Conservation (phyloP, 2,797 vertebrate genomes). For the Trachops cirrhosus region DNA sequence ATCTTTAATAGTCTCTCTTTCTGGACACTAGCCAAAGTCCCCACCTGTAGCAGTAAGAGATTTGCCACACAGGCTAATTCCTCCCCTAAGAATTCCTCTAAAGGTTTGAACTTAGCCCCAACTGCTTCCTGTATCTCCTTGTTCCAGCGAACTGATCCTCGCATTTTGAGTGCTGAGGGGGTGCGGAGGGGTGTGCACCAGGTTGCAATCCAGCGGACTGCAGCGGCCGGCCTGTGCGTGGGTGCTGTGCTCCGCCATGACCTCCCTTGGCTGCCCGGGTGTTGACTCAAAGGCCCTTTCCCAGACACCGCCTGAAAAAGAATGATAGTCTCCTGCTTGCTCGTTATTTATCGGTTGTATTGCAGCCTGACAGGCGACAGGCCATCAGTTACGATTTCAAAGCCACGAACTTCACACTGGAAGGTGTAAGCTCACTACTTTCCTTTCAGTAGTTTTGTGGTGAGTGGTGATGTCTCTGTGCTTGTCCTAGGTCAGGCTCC, state of each 20-base stretch:
- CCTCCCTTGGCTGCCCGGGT: background rate
- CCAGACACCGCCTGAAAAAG: background rate
- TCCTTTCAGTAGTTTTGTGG: background rate
- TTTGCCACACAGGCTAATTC: constrained; percentile 30
- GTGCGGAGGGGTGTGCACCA: background rate
- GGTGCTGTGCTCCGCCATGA: background rate
- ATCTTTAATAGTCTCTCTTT: constrained; percentile 58
- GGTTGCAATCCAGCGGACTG: background rate
- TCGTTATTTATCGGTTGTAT: background rate
- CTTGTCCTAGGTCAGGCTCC: background rate
- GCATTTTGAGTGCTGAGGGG: background rate
- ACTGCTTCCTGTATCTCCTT: constrained; percentile 13
- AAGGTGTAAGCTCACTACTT: background rate
- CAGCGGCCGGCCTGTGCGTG: background rate
- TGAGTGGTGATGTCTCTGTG: background rate
- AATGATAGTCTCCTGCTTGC: background rate
- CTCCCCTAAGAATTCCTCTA: constrained; percentile 38
- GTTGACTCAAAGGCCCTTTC: background rate
- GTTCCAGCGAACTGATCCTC: background rate
- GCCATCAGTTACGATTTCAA: background rate
- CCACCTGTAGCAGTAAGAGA: constrained; percentile 19
- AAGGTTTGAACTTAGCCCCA: constrained; percentile 51
- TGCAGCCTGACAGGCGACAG: background rate
- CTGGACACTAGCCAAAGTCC: constrained; percentile 42
- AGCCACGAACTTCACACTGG: background rate